Conservation (phyloP, 2,113 vertebrate species). For the Athene noctua region DNA sequence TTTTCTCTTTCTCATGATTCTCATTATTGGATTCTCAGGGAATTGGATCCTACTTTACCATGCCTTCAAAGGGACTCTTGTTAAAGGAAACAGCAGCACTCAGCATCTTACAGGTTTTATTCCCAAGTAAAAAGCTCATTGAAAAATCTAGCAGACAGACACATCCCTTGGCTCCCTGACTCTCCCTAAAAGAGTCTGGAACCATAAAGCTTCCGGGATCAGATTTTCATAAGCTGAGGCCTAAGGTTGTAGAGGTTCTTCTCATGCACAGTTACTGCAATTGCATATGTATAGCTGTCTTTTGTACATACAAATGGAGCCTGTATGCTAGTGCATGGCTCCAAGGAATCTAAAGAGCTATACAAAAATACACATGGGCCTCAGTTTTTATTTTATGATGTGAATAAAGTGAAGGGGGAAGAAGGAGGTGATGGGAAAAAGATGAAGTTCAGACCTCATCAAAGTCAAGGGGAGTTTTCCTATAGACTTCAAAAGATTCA, state of each 20-base stretch:
- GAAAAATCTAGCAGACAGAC: background rate
- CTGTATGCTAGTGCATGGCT: background rate
- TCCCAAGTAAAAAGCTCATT: background rate
- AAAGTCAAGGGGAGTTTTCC: slow-evolving; percentile 45
- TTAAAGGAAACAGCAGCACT: background rate
- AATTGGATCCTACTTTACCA: background rate
- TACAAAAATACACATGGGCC: background rate
- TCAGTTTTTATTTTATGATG: slow-evolving; percentile 38
- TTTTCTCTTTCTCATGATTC: slow-evolving; percentile 8
- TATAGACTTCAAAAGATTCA: slow-evolving; percentile 52
- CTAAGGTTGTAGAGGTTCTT: slow-evolving; percentile 27
- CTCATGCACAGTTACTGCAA: slow-evolving; percentile 20
- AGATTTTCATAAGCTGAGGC: slow-evolving; percentile 42
- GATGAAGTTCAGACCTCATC: slow-evolving; percentile 49
- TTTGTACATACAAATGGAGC: slow-evolving; percentile 12
- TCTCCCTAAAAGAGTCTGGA: background rate
- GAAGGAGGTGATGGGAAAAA: slow-evolving; percentile 31
- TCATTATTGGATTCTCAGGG: background rate
- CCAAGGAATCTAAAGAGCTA: slow-evolving; percentile 26
- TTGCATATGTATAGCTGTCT: slow-evolving; percentile 34
- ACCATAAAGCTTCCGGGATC: background rate
- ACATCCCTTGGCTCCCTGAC: background rate
- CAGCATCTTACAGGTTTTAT: background rate
- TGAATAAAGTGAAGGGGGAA: slow-evolving; percentile 19
- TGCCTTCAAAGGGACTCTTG: background rate